Evolutionary conservation across 30 jellyfish, hydroid and myxozoan genomes (phyloP).

Genomic region (Mastigias papua): DNA sequence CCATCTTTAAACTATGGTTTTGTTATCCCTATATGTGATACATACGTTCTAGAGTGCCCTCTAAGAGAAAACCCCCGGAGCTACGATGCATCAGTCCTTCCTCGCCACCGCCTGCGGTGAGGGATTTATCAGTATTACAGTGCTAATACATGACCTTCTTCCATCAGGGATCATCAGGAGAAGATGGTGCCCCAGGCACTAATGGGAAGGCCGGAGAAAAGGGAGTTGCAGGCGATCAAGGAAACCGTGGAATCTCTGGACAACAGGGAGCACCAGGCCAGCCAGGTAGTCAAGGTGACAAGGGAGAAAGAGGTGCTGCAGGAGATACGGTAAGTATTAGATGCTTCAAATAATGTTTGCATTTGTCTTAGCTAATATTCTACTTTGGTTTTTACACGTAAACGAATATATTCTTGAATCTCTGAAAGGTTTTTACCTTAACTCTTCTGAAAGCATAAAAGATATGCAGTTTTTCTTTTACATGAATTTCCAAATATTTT

Average conservation of each 20-base stretch:
- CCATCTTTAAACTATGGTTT: no score
- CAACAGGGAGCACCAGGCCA: constrained; percentile 85
- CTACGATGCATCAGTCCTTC: no score
- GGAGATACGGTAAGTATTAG: constrained; percentile 56
- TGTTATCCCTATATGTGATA: no score
- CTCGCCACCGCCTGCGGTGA: no score
- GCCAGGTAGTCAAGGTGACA: constrained; percentile 78
- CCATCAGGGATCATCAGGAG: constrained; percentile 79
- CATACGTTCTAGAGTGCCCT: no score
- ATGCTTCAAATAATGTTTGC: neutral
- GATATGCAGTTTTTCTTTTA: no score
- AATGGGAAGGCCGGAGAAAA: constrained; percentile 92
- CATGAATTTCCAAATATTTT: no score
- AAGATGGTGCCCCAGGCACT: constrained; percentile 86
- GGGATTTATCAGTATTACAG: neutral
- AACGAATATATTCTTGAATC: no score
- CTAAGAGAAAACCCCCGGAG: no score
- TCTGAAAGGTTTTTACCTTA: no score
- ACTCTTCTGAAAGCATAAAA: no score
- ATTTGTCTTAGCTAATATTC: neutral
- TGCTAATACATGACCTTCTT: neutral
- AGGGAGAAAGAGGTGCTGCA: constrained; percentile 89
- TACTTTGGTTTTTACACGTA: neutral
- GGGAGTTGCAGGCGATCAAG: constrained; percentile 87
- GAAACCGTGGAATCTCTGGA: constrained; percentile 86